Evolutionary conservation across 2,888 invertebrate genomes (phyloP).

Genomic region (Mantis religiosa): DNA sequence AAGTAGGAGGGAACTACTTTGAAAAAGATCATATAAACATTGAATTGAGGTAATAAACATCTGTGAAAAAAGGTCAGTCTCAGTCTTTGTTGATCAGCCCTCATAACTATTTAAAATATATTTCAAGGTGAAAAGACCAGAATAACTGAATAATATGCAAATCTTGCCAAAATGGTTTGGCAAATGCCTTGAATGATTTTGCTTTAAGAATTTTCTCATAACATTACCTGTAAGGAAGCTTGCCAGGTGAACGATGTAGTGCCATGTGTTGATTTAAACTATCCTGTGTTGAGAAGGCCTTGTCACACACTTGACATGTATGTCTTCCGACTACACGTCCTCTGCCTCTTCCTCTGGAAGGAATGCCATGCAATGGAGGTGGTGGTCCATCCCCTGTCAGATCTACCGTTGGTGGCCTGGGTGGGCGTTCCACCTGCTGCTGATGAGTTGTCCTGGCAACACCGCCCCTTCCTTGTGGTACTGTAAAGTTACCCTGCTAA

Average conservation of each 20-base stretch:
- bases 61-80: too few relatives aligned
- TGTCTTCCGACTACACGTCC: constrained; percentile 15
- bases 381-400: constrained; percentile 38
- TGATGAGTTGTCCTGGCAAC: constrained; percentile 36
- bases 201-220: neutral
- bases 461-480: constrained; percentile 43
- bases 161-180: too few relatives aligned
- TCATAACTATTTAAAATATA: too few relatives aligned
- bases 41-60: too few relatives aligned
- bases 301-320: constrained; percentile 46
- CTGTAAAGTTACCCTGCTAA: constrained; percentile 38
- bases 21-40: too few relatives aligned
- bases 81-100: too few relatives aligned
- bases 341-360: constrained; percentile 43
- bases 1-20: too few relatives aligned
- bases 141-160: too few relatives aligned
- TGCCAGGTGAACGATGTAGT: constrained; percentile 47
- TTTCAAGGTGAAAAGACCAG: too few relatives aligned
- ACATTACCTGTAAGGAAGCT: constrained; percentile 43
- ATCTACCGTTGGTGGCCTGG: constrained; percentile 48
- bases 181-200: too few relatives aligned
- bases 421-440: constrained; percentile 45
- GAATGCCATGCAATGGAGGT: constrained; percentile 35
- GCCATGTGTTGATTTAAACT: constrained; percentile 49
- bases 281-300: constrained; percentile 48